Evolutionary conservation across 1,140 invertebrate species (phyloP).

Genomic region (Tetramorium parvispinum): DNA sequence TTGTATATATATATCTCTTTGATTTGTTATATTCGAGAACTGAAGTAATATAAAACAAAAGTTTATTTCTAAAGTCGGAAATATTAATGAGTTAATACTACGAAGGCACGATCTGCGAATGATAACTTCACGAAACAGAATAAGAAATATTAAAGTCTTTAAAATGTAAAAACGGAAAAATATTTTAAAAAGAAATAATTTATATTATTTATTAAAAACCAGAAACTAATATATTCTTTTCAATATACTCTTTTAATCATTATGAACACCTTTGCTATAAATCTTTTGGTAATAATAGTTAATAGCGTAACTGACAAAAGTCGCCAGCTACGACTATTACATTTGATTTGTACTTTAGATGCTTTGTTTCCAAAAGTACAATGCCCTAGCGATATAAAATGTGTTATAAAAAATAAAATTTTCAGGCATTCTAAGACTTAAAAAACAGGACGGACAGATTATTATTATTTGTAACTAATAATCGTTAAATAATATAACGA

Average conservation of each 20-base stretch:
- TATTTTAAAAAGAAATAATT: background rate
- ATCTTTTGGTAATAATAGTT: constrained; percentile 53
- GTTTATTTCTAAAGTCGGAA: background rate
- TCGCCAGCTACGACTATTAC: constrained; percentile 40
- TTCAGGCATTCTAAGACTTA: constrained; percentile 35
- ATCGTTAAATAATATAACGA: constrained; percentile 41
- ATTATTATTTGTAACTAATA: constrained; percentile 10
- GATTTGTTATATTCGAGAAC: background rate
- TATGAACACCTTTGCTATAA: constrained; percentile 41
- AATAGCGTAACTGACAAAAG: constrained; percentile 9
- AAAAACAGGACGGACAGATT: constrained; percentile 18
- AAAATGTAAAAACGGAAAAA: background rate
- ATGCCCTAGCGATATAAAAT: constrained; percentile 34
- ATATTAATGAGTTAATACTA: background rate
- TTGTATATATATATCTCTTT: constrained; percentile 32
- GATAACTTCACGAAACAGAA: background rate
- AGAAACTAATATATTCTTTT: constrained; percentile 30
- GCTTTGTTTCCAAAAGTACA: constrained; percentile 65
- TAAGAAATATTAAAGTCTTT: background rate
- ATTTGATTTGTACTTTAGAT: constrained; percentile 70
- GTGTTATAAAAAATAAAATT: background rate
- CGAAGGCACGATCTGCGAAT: constrained; percentile 49
- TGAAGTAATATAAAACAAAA: background rate
- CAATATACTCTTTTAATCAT: constrained; percentile 23
- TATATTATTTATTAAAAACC: constrained; percentile 8